Percentiles rank a stretch among this genome's conserved stretches.
These are phyloP conservation scores for Sinocyclocheilus rhinocerous DNA, from an alignment of 2,113 vertebrate species.

Conservation along the genomic window DNA sequence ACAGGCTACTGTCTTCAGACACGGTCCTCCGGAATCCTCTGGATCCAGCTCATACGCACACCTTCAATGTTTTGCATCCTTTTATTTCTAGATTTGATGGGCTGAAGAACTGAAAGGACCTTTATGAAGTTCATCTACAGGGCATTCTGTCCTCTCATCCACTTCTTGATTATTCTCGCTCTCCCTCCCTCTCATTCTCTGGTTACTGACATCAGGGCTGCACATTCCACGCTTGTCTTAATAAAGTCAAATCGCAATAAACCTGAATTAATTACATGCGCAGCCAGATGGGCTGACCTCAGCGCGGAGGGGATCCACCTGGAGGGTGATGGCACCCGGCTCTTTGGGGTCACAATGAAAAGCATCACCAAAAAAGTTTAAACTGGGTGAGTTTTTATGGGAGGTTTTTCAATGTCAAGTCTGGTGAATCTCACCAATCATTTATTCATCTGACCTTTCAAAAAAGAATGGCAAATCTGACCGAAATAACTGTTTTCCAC, in stretches of 20 bases:
- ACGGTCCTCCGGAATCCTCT: background rate
- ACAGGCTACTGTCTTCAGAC: constrained; percentile 19
- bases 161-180: constrained; percentile 14
- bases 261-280: constrained; percentile 55
- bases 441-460: background rate
- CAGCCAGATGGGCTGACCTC: constrained; percentile 53
- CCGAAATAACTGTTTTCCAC: background rate
- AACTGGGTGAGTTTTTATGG: background rate
- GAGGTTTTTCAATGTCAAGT: background rate
- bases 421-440: background rate
- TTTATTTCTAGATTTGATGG: constrained; percentile 10
- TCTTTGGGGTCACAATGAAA: constrained; percentile 19
- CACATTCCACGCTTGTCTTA: constrained; percentile 58
- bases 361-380: background rate
- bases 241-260: constrained; percentile 59
- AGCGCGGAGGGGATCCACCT: constrained; percentile 57
- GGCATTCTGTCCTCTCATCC: constrained; percentile 35
- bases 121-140: constrained; percentile 43
- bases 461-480: background rate
- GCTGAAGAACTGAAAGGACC: constrained; percentile 25
- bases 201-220: constrained; percentile 55
- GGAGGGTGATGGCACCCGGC: constrained; percentile 53
- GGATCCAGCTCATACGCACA: background rate
- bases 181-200: constrained; percentile 50
- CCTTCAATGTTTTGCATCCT: background rate